phyloP scores from a whole-genome alignment of 1,140 invertebrate genomes.

The Neoseiulus cucumeris region DNA sequence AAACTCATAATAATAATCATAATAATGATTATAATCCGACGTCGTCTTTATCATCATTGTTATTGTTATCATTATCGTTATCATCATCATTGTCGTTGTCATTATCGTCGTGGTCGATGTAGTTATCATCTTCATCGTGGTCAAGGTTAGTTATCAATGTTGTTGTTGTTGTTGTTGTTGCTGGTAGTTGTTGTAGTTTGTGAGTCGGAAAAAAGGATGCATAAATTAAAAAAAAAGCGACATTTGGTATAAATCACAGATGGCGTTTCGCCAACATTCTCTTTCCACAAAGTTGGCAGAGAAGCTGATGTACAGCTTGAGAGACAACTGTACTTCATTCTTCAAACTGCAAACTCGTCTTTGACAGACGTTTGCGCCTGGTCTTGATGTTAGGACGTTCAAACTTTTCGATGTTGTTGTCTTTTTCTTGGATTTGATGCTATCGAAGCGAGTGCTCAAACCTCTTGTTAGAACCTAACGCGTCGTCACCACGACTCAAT shows the following conservation, averaged over 20 bases:
- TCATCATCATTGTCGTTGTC: no score
- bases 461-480: not conserved
- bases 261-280: conserved; percentile 9
- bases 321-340: no score
- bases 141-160: not conserved
- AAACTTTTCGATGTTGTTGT: not conserved
- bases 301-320: not conserved
- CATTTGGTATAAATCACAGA: conserved; percentile 12
- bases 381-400: no score
- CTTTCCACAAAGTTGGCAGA: conserved; percentile 10
- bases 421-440: not conserved
- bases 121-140: no score
- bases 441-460: not conserved
- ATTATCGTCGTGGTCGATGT: no score
- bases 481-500: not conserved
- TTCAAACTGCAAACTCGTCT: no score
- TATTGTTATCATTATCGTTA: no score
- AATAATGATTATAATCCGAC: no score
- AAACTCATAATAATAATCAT: no score
- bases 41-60: no score
- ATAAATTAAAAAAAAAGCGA: conserved; percentile 10
- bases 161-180: not conserved
- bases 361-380: no score
- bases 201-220: not conserved
- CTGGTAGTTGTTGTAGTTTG: not conserved